Base-by-base conservation (phyloP, 2,888 invertebrate species). In the Clanis bilineata region DNA sequence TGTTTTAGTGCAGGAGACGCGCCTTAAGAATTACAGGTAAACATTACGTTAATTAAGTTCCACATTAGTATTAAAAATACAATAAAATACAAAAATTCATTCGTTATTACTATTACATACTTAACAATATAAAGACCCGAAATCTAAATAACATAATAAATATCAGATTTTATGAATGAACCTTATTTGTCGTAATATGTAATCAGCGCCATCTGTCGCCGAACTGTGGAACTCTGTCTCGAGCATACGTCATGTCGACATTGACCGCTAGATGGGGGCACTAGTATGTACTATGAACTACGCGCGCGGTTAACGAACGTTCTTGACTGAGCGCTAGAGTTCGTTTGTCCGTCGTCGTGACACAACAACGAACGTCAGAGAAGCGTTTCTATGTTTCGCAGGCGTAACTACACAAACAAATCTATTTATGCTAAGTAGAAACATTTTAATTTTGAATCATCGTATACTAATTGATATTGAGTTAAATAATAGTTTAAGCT, bases 231-330 rank as follows among this genome's bases (percentile, higher is more conserved):
- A 90, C 85, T 83, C 63, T 61, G 63, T 70, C 60, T 64, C 62
- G 62, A 63, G 55, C 56, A 68, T 75, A 79, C 82, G 85, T 86
- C 80, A 86, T 90, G 84, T 71, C 86, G 90, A 90, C 90, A 90
- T 91, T 91, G 91, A 91, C 90, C 91, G 92, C 85, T 82, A 91
- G 92, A 83, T 90, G 91, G 91, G 82, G 83, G 80, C 81, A 89
- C 79, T 83, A 68, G 85, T 85, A 82, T 85, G 80, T 71, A 41
- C 25, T 45, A 41, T 62, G 76, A 76, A 76, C 86, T 85, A 85
- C 84, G 85, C 77, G 73, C 78, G 82, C 88, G 91, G 91, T 92
- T 88, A 91, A 92, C 82, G 92, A 92, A 92, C 91, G 92, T 90
- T 88, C 92, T 91, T 91, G 91, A 92, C 91, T 90, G 88, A 79